phyloP scores from a whole-genome alignment of 2,888 invertebrate genomes.

The Trachelus tabidus region DNA sequence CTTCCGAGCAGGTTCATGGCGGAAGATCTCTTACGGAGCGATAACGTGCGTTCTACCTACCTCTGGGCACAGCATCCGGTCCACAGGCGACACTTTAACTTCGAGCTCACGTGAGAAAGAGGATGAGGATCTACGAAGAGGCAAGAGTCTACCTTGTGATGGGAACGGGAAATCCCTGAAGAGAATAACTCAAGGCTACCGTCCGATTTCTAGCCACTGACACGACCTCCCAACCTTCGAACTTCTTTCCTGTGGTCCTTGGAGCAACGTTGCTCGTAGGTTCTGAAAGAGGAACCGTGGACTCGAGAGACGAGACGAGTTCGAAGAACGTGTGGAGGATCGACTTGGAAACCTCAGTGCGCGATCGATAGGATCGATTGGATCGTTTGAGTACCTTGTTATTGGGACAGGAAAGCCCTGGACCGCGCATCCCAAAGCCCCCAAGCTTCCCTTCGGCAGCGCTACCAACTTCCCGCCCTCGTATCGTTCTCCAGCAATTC shows the following conservation, averaged over 20 bases:
- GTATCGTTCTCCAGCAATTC: constrained; percentile 72
- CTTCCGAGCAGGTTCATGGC: neutral
- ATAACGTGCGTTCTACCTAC: neutral
- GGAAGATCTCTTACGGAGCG: neutral
- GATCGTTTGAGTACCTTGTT: constrained; percentile 77
- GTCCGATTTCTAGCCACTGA: constrained; percentile 57
- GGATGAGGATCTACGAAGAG: neutral
- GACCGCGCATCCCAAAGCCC: constrained; percentile 76
- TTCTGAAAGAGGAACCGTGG: constrained; percentile 68
- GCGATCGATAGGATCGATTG: neutral
- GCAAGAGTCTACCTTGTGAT: constrained; percentile 73
- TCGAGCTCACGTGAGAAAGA: neutral
- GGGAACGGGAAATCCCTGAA: constrained; percentile 81
- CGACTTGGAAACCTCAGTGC: too few species aligned
- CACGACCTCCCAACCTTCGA: constrained; percentile 68
- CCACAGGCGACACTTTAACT: neutral
- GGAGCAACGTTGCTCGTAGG: constrained; percentile 77
- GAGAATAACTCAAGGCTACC: constrained; percentile 75
- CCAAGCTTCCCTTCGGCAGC: constrained; percentile 68
- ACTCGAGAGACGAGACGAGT: neutral
- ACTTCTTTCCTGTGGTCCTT: constrained; percentile 67
- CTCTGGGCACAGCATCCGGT: neutral
- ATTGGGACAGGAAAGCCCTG: constrained; percentile 75
- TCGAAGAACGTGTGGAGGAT: too few species aligned
- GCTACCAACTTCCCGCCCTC: constrained; percentile 74